Evolutionary conservation across 2,797 vertebrate genomes (phyloP), one percentile per base, ranked within the genome.

Genomic region (Myripristis murdjan): DNA sequence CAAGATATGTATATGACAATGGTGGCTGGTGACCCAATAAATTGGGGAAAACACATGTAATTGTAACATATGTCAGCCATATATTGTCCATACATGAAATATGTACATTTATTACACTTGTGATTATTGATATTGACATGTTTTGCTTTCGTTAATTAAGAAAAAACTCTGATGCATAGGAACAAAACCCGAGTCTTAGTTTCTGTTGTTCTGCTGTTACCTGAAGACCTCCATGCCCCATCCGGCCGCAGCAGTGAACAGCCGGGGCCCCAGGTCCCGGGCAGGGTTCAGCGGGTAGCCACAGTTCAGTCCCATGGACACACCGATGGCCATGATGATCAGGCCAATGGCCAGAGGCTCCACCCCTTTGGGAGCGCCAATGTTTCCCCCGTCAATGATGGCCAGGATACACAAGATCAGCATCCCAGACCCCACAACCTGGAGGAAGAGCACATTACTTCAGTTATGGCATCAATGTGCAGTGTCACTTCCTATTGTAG

Each of bases 151-250:
- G 35, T 37, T 37, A 12, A 37, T 12, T 28, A 28, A 28, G 5
- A 28, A 28, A 37, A 11, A 28, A 28, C 4, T 28, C 33, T 8
- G 8, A 35, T 31, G 28, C 31, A 6, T 35, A 35, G 35, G 8
- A 35, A 35, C 11, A 10, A 44, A 44, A n/a, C 18, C 1, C 43
- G 16, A 16, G 5, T 44, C 6, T 20, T 14, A 39, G 11, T 18
- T 23, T 18, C 5, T 4, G 46, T 28, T 53, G 22, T 16, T 11
- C 5, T 3, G 5, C 33, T 72, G 90, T 93, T 92, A 99, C 98
- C 95, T 98, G 93, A 99, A 99, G 49, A 99, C 98, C 75, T 97
- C 96, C 83, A 94, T 91, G 9, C 98, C 98, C 97, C 97, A 99
- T 47, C 98, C 98, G 0, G 97, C 97, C 15, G 96, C 0, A 0